phyloP scores from a whole-genome alignment of 2,113 vertebrate genomes.

The Pygathrix nemaeus region DNA sequence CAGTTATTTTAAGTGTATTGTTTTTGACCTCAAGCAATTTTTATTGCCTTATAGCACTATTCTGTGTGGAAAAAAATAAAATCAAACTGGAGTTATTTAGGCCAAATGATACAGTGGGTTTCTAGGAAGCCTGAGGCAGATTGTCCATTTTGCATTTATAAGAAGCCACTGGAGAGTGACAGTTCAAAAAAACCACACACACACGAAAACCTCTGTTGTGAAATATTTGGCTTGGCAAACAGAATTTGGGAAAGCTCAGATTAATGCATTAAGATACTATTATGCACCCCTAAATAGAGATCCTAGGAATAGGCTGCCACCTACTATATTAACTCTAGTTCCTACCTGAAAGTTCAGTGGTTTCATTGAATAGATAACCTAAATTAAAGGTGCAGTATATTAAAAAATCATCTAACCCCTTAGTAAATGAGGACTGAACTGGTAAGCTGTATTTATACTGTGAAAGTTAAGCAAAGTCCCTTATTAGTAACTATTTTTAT shows the following conservation, averaged over 20 bases:
- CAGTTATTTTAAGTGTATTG: neutral
- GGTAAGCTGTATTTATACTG: neutral
- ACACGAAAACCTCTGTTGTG: neutral
- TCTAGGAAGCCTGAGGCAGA: slow-evolving; percentile 50
- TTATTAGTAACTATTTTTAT: neutral
- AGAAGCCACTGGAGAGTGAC: slow-evolving; percentile 29
- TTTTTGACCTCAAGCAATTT: slow-evolving; percentile 17
- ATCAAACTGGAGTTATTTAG: slow-evolving; percentile 62
- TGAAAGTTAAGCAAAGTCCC: neutral
- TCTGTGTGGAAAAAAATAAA: slow-evolving; percentile 63
- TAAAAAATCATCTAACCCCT: neutral
- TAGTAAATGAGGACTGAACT: neutral
- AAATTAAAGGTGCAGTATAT: neutral
- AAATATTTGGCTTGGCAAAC: neutral
- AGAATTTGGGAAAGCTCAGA: neutral
- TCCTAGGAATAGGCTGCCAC: neutral
- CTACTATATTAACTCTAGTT: neutral
- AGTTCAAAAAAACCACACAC: neutral
- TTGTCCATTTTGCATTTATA: slow-evolving; percentile 47
- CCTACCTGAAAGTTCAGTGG: neutral
- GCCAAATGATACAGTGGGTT: slow-evolving; percentile 46
- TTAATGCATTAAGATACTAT: neutral
- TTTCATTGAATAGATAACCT: neutral
- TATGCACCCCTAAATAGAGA: neutral
- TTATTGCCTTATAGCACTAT: slow-evolving; percentile 34